These are phyloP conservation scores for Alauda arvensis DNA, from an alignment of 2,797 vertebrate species.

Conservation along the genomic window DNA sequence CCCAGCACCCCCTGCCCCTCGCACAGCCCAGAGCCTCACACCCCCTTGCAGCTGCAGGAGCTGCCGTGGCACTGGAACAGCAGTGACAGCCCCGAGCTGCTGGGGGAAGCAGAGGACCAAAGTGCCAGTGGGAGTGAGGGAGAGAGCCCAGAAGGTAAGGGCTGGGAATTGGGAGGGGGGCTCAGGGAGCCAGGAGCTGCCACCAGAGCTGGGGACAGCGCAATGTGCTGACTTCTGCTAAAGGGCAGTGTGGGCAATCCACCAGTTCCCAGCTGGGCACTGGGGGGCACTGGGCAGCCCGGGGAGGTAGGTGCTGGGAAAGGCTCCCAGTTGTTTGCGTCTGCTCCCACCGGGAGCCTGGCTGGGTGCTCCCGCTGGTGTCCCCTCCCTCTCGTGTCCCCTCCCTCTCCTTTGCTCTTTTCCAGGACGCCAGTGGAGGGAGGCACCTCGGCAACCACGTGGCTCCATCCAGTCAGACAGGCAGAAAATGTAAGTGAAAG, in stretches of 20 bases:
- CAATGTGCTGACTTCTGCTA: not conserved
- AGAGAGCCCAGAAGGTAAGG: not conserved
- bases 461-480: not conserved
- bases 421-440: not conserved
- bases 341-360: not conserved
- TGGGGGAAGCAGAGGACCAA: not conserved
- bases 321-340: not conserved
- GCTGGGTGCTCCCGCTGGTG: fast-evolving
- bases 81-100: not conserved
- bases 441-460: not conserved
- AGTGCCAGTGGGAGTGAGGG: not conserved
- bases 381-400: fast-evolving
- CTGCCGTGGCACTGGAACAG: not conserved
- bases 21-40: fast-evolving
- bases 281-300: not conserved
- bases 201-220: not conserved
- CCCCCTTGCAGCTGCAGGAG: constrained; percentile 12
- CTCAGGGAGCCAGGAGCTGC: not conserved
- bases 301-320: not conserved
- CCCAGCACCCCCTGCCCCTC: not conserved
- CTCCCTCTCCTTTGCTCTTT: not conserved
- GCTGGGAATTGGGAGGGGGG: not conserved
- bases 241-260: fast-evolving
- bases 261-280: not conserved
- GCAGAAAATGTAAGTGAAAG: not conserved